phyloP scores from a whole-genome alignment of 2,113 vertebrate genomes.

The Oreotrochilus melanogaster region DNA sequence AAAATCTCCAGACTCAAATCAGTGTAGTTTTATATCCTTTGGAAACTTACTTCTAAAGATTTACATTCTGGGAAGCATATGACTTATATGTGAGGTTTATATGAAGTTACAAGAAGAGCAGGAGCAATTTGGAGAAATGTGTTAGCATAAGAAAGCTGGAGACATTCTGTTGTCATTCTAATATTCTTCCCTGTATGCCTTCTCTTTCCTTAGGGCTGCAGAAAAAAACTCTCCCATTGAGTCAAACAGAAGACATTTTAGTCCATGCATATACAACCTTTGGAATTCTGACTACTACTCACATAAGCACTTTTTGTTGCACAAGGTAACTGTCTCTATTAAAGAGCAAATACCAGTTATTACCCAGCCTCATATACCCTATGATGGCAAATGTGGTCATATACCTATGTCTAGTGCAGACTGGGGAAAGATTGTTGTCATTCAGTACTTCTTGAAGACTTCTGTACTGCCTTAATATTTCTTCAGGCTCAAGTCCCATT shows the following conservation, averaged over 20 bases:
- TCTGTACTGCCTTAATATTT: not conserved
- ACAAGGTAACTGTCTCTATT: fast-evolving
- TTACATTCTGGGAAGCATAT: not conserved
- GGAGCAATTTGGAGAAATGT: not conserved
- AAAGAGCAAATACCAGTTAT: not conserved
- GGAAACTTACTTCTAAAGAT: not conserved
- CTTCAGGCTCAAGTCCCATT: not conserved
- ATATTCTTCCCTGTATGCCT: not conserved
- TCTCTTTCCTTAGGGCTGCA: not conserved
- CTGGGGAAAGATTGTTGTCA: not conserved
- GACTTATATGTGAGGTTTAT: not conserved
- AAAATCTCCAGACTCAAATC: not conserved
- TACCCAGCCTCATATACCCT: not conserved
- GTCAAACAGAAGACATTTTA: not conserved
- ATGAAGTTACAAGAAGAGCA: not conserved
- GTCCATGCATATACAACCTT: not conserved
- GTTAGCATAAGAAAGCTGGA: not conserved
- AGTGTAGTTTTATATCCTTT: not conserved
- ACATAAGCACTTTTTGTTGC: fast-evolving
- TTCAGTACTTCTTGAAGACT: too few relatives aligned
- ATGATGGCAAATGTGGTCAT: not conserved
- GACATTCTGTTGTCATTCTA: not conserved
- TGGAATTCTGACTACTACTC: not conserved
- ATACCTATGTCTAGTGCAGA: fast-evolving
- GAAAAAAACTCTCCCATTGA: not conserved